Conservation (phyloP, 2,888 invertebrate species). For the Drosophila niveifrons region DNA sequence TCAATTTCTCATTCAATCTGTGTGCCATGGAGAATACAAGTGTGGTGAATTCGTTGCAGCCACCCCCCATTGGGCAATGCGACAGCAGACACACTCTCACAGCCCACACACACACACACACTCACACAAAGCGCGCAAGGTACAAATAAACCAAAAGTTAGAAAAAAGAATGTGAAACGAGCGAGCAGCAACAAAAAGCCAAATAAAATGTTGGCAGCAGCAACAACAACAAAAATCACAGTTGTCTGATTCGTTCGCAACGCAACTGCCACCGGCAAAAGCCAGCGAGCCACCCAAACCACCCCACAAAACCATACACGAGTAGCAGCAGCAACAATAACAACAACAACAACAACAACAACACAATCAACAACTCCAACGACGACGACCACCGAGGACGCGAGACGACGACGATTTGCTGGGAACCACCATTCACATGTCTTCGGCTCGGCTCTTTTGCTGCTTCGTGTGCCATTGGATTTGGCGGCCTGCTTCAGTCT, state of each 20-base stretch:
- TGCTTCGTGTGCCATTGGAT: conserved; percentile 50
- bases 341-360: conserved; percentile 26
- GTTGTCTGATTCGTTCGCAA: conserved; percentile 84
- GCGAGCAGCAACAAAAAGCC: conserved; percentile 66
- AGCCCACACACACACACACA: conserved; percentile 35
- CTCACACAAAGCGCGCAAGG: conserved; percentile 29
- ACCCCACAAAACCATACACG: conserved; percentile 3
- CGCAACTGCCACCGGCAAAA: conserved; percentile 68
- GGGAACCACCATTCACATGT: conserved; percentile 42
- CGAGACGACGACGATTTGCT: conserved; percentile 64
- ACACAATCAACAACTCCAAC: conserved; percentile 31
- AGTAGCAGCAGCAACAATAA: conserved; percentile 17
- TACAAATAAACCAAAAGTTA: conserved; percentile 61
- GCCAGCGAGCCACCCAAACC: conserved; percentile 33
- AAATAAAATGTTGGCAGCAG: conserved; percentile 76
- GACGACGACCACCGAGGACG: conserved; percentile 45
- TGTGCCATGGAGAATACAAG: conserved; percentile 40
- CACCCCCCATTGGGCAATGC: conserved; percentile 74
- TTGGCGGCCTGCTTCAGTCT: conserved; percentile 66
- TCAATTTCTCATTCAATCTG: conserved; percentile 61
- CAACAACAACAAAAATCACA: conserved; percentile 81
- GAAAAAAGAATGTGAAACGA: conserved; percentile 58
- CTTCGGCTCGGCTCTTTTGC: conserved; percentile 55
- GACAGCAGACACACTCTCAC: conserved; percentile 36
- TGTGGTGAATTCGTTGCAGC: conserved; percentile 66